Base-by-base conservation (phyloP, 2,888 invertebrate genomes). In the Trichopoda pennipes region DNA sequence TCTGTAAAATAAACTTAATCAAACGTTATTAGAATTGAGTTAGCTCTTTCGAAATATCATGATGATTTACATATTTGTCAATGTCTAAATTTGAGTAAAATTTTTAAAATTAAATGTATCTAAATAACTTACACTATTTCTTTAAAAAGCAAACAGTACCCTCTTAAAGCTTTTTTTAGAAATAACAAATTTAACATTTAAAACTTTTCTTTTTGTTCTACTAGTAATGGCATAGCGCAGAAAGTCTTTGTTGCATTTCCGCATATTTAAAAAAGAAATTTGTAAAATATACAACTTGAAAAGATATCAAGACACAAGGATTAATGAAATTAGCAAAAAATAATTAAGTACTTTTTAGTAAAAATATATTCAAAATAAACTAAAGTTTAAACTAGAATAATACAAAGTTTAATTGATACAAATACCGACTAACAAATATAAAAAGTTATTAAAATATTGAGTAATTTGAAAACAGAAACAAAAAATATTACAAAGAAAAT, bases 371-470 rank as follows among this genome's bases (percentile, higher is more conserved):
- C 32, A 73, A 60, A 53, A 69, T 28, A 68, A 80, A 73, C 72
- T 69, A 76, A 53, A 55, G 63, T 58, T 60, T 69, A 74, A 38
- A 6, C 7, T 58, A 80, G 60, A 58, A n/a, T 66, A 73, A 61
- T 38, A 38, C 10, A 60, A 81, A 72, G 68, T 32, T 60, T 35
- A 69, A 55, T 53, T 75, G 44, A 64, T 79, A 79, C 58, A 66
- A 77, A 61, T 61, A 77, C 61, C 53, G 70, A 56, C 17, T 49
- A 81, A 68, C 49, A 73, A 69, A 53, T 63, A 68, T 73, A 42
- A 60, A 73, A 68, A 66, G 51, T 44, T 60, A 72, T 78, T 35
- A 17, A 79, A 49, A 79, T 73, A 79, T 66, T 79, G 72, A 79
- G 72, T 69, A 60, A 79, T 79, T 79, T 73, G 42, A 66, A 78